Percentiles rank a stretch among this genome's conserved stretches.
Conservation (phyloP, 2,888 invertebrate species). For the Anthoptus insignis region DNA sequence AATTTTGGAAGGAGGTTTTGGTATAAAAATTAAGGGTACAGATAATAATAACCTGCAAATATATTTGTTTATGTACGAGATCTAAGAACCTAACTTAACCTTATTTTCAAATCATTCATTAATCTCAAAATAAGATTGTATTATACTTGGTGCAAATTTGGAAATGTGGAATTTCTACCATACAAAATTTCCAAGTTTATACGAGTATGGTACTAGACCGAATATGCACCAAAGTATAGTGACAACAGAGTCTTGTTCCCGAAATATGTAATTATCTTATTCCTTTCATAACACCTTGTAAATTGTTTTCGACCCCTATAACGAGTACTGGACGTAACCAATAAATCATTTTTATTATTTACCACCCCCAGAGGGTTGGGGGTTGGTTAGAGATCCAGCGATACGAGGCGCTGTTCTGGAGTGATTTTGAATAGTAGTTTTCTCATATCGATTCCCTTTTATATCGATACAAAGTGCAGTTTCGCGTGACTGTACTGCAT, state of each 20-base stretch:
- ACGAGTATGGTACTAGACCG: slow-evolving; percentile 5
- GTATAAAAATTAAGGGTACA: too few relatives aligned
- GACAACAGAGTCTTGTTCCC: too few relatives aligned
- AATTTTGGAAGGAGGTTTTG: too few relatives aligned
- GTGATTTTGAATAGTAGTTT: slow-evolving; percentile 74
- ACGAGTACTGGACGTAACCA: slow-evolving; percentile 77
- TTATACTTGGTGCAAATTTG: too few relatives aligned
- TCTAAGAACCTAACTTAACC: too few relatives aligned
- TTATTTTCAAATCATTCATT: too few relatives aligned
- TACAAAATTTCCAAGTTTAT: too few relatives aligned
- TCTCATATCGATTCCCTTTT: slow-evolving; percentile 49
- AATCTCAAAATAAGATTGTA: too few relatives aligned
- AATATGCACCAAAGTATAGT: too few relatives aligned
- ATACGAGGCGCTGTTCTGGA: slow-evolving; percentile 61
- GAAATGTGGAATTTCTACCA: too few relatives aligned
- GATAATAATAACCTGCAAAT: too few relatives aligned
- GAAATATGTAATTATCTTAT: slow-evolving; percentile 60
- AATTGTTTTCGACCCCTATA: slow-evolving; percentile 82
- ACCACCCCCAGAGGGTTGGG: slow-evolving; percentile 60
- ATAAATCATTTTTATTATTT: slow-evolving; percentile 85
- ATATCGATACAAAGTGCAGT: slow-evolving; percentile 72
- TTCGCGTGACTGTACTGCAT: slow-evolving; percentile 64
- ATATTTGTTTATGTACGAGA: too few relatives aligned
- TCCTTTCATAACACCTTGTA: slow-evolving; percentile 66
- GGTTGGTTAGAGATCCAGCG: slow-evolving; percentile 70